phyloP scores from a whole-genome alignment of 2,888 invertebrate genomes.

The Platynereis dumerilii region DNA sequence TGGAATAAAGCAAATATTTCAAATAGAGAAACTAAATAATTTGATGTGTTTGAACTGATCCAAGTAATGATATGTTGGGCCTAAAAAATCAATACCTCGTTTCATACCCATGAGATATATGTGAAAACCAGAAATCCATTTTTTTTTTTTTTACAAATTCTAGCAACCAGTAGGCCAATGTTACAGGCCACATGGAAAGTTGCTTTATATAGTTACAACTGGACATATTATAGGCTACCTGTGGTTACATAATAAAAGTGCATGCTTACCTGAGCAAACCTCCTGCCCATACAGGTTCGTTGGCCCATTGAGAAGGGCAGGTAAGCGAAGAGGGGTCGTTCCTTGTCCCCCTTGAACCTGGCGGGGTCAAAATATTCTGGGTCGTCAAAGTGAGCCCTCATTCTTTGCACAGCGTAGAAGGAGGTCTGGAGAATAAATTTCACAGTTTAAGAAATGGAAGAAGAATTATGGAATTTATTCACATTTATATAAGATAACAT shows the following conservation, averaged over 20 bases:
- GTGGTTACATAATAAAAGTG: too few relatives aligned
- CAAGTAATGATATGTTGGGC: background rate
- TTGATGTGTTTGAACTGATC: background rate
- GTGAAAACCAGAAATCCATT: too few relatives aligned
- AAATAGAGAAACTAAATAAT: background rate
- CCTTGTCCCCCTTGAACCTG: constrained; percentile 4
- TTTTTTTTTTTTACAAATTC: too few relatives aligned
- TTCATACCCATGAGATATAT: too few relatives aligned
- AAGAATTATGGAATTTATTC: too few relatives aligned
- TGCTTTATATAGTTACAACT: too few relatives aligned
- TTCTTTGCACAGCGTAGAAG: constrained; percentile 16
- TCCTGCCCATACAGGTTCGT: constrained; percentile 22
- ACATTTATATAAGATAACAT: too few relatives aligned
- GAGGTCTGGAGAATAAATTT: constrained; percentile 20
- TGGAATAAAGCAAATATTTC: background rate
- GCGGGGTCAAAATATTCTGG: constrained; percentile 22
- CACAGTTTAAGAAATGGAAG: too few relatives aligned
- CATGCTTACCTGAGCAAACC: constrained; percentile 22
- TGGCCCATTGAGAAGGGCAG: constrained; percentile 28
- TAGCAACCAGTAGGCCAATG: too few relatives aligned
- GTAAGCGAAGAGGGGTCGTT: constrained; percentile 12
- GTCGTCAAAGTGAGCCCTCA: constrained; percentile 15
- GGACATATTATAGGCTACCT: too few relatives aligned
- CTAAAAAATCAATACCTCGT: too few relatives aligned
- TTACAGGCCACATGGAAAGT: too few relatives aligned